Percentiles rank a stretch among this genome's conserved stretches.
Conservation (phyloP, 2,797 vertebrate species). For the Fistularia commersonii region DNA sequence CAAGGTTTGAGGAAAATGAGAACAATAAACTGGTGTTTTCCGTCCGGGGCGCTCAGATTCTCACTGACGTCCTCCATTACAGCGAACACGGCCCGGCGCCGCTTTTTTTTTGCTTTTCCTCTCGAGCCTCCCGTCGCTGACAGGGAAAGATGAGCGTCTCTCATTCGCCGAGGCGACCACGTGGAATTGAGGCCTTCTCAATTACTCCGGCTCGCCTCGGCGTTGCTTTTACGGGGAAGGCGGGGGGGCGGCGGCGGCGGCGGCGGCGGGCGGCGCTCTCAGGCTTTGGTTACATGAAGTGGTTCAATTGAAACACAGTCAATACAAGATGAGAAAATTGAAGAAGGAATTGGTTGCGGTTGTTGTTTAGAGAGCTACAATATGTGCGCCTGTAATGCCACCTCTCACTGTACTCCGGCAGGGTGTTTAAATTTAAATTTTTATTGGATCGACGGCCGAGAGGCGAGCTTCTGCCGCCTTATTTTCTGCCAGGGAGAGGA, state of each 20-base stretch:
- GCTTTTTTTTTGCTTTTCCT: slow-evolving; percentile 20
- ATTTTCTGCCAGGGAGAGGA: slow-evolving; percentile 3
- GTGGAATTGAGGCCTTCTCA: slow-evolving; percentile 53
- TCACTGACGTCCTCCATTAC: slow-evolving; percentile 23
- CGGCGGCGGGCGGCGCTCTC: slow-evolving; percentile 36
- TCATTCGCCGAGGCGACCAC: slow-evolving; percentile 36
- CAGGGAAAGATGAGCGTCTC: slow-evolving; percentile 27
- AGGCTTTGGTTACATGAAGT: slow-evolving; percentile 49
- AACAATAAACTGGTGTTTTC: not conserved
- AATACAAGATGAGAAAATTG: slow-evolving; percentile 66
- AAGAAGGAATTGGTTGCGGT: slow-evolving; percentile 57
- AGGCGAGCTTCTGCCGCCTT: slow-evolving; percentile 9
- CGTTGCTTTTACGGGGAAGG: slow-evolving; percentile 18
- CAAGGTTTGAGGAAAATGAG: not conserved
- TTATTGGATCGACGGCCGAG: slow-evolving; percentile 23
- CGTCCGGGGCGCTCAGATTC: slow-evolving; percentile 1
- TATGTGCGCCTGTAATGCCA: slow-evolving; percentile 39
- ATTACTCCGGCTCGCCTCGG: slow-evolving; percentile 37
- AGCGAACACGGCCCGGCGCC: not conserved
- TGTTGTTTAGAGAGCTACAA: slow-evolving; percentile 28
- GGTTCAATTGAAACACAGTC: slow-evolving; percentile 48
- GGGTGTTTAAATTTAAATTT: slow-evolving; percentile 43
- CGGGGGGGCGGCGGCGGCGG: no score
- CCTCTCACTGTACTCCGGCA: slow-evolving; percentile 22
- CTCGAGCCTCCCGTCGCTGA: slow-evolving; percentile 16